Evolutionary conservation across 2,113 vertebrate genomes (phyloP).

Genomic region (Caretta caretta): DNA sequence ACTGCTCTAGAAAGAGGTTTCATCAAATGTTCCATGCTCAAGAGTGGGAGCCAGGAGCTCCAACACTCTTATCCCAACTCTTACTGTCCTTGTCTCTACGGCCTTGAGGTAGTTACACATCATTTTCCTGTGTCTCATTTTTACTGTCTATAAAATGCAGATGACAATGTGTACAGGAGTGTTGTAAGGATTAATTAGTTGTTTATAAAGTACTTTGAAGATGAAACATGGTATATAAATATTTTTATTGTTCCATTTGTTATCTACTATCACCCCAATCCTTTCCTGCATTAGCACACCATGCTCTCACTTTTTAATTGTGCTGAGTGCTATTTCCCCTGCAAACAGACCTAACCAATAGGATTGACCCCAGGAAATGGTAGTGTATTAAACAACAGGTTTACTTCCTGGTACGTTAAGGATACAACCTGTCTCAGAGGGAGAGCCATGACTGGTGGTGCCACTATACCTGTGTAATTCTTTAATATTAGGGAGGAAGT

Average conservation of each 20-base stretch:
- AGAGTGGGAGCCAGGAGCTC: neutral
- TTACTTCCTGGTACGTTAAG: neutral
- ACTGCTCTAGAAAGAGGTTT: neutral
- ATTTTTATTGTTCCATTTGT: neutral
- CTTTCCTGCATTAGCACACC: conserved; percentile 13
- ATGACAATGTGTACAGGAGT: neutral
- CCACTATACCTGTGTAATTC: neutral
- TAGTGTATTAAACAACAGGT: neutral
- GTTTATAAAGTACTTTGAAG: neutral
- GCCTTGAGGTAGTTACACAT: neutral
- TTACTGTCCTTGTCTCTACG: accelerated
- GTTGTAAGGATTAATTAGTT: neutral
- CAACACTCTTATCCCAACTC: neutral
- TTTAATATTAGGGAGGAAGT: neutral
- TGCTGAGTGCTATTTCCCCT: neutral
- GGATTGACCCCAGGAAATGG: conserved; percentile 42
- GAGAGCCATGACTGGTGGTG: neutral
- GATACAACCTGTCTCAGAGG: neutral
- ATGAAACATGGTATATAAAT: neutral
- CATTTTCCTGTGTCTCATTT: accelerated
- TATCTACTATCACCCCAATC: conserved; percentile 26
- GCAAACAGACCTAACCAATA: neutral
- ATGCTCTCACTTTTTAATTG: neutral
- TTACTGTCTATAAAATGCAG: neutral
- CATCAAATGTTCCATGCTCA: neutral